Conservation (phyloP, 2,797 vertebrate species). For the Chaenodraco wilsoni region DNA sequence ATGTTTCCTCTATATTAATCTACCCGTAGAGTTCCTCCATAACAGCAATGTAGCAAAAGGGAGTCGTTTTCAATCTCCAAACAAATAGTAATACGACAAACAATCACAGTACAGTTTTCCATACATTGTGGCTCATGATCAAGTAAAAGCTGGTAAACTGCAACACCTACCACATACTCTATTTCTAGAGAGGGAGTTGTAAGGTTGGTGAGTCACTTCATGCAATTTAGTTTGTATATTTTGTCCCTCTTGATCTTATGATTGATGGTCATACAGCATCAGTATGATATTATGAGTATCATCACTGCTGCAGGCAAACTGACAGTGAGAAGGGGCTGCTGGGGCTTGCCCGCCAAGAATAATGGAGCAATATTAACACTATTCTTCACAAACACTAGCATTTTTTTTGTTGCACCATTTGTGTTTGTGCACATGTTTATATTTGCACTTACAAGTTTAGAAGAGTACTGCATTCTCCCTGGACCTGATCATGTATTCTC, state of each 20-base stretch:
- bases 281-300: constrained; percentile 65
- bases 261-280: constrained; percentile 62
- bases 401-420: not conserved
- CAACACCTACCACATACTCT: not conserved
- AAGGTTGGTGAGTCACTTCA: constrained; percentile 49
- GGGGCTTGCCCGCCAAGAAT: constrained; percentile 40
- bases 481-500: constrained; percentile 63
- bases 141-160: constrained; percentile 25
- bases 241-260: constrained; percentile 57
- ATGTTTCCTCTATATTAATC: not conserved
- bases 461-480: constrained; percentile 16
- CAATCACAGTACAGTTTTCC: not conserved
- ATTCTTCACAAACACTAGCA: constrained; percentile 17
- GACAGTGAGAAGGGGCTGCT: constrained; percentile 51
- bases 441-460: constrained; percentile 60
- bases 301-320: constrained; percentile 66
- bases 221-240: constrained; percentile 49
- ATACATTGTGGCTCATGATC: constrained; percentile 2
- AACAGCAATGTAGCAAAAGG: not conserved
- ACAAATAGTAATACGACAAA: not conserved
- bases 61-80: not conserved
- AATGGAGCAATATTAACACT: constrained; percentile 49
- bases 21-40: no score
- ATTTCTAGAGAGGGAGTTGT: constrained; percentile 6
- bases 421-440: constrained; percentile 17